Evolutionary conservation across 2,888 invertebrate species (phyloP), one percentile per base, ranked within the genome.

Genomic region (Drosophila niveifrons): DNA sequence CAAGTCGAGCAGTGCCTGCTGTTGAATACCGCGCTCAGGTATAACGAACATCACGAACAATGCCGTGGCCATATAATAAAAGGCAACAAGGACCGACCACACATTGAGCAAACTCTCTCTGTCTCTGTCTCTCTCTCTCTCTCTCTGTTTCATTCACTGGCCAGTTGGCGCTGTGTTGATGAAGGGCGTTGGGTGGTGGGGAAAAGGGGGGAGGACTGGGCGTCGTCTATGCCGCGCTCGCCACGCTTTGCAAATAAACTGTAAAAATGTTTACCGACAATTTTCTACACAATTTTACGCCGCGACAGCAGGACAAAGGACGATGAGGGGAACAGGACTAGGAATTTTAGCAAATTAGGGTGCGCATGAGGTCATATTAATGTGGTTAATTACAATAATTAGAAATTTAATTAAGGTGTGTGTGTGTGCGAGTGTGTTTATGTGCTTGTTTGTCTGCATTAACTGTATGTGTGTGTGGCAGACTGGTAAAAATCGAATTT

Each of bases 361-460:
- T 88, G 80, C 74, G 87, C 89, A 89, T 87, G 86, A 89, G 85
- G 85, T 87, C 87, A 89, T 87, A 87, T 89, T 89, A 87, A 89
- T 82, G 85, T 87, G 85, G 87, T 82, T 87, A 87, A 87, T 87
- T 87, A 87, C 89, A 88, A 87, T 87, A 87, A 87, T 87, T 87
- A 89, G 87, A 84, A 87, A 89, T 89, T 87, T 87, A 87, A 87
- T 87, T 82, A 80, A 82, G 87, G 82, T 79, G 63, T 72, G 52
- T 55, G 51, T 70, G 51, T 72, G 61, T 67, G 50, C 29, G 58
- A 52, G 52, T 61, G 50, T 53, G 51, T 59, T 59, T 59, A 23
- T 53, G 23, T 50, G 3, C 53, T 3, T 31, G 34, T 39, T 11
- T 43, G 61, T 67, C 43, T 50, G 53, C 36, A 15, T 57, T 34